A percentile compares a stretch with the other conserved stretches of the same genome.
These are phyloP conservation scores for Lipotes vexillifer DNA, from an alignment of 2,113 vertebrate species.

Conservation along the genomic window DNA sequence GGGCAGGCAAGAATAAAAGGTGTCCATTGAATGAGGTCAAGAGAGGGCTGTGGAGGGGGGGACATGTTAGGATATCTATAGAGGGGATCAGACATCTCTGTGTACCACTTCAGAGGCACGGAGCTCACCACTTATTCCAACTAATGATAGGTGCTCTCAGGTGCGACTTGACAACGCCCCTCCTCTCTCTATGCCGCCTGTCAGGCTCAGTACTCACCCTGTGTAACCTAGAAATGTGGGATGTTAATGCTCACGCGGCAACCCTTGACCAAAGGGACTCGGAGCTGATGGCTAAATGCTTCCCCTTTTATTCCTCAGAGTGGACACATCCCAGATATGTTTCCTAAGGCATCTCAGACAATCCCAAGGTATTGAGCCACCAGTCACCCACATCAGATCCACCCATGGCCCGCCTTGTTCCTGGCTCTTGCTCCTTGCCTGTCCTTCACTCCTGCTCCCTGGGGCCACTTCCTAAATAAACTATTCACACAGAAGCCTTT, in stretches of 20 bases:
- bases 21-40: neutral
- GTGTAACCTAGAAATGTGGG: neutral
- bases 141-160: neutral
- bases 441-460: neutral
- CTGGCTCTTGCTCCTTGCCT: neutral
- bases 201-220: neutral
- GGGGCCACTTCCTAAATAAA: neutral
- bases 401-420: neutral
- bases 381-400: neutral
- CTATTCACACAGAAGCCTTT: neutral
- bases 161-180: neutral
- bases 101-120: neutral
- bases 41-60: neutral
- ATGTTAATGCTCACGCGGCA: neutral
- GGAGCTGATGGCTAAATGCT: neutral
- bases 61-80: neutral
- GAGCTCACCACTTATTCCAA: neutral
- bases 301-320: neutral
- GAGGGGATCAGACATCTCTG: neutral
- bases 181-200: neutral
- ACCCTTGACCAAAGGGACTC: neutral
- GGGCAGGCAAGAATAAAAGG: neutral
- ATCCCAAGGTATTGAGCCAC: neutral
- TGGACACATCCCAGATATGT: neutral
- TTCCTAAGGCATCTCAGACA: neutral